phyloP scores from a whole-genome alignment of 2,888 invertebrate species.

The Thumatha senex region DNA sequence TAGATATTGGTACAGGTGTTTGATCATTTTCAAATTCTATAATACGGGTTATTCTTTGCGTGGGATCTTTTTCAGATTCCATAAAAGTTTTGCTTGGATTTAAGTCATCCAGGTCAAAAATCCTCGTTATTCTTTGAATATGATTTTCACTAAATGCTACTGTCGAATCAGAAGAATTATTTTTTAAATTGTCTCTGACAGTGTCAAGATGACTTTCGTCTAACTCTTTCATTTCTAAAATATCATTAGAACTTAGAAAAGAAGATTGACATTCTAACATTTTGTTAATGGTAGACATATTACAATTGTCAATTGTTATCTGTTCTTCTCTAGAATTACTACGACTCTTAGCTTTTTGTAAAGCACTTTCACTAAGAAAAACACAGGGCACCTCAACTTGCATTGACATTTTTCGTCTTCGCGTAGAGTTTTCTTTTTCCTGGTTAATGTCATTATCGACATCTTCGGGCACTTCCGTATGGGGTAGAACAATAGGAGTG shows the following conservation, averaged over 20 bases:
- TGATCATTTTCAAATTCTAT: conserved; percentile 72
- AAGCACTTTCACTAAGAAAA: conserved; percentile 76
- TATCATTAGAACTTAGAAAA: conserved; percentile 57
- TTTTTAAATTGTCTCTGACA: conserved; percentile 53
- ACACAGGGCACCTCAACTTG: conserved; percentile 82
- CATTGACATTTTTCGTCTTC: conserved; percentile 79
- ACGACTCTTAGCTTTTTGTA: conserved; percentile 75
- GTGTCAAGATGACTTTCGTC: conserved; percentile 40
- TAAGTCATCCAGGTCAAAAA: conserved; percentile 74
- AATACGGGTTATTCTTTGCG: conserved; percentile 74
- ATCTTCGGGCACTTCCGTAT: conserved; percentile 67
- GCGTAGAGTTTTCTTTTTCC: conserved; percentile 69
- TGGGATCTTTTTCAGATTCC: conserved; percentile 63
- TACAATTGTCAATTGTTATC: conserved; percentile 65
- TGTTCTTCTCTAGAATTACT: conserved; percentile 76
- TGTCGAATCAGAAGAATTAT: conserved; percentile 27
- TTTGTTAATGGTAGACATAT: conserved; percentile 54
- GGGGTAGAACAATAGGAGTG: conserved; percentile 84
- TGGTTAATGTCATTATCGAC: conserved; percentile 72
- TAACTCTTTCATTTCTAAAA: conserved; percentile 55
- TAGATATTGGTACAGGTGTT: conserved; percentile 50
- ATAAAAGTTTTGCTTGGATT: conserved; percentile 49
- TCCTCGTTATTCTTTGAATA: conserved; percentile 74
- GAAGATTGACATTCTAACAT: conserved; percentile 63
- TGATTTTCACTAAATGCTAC: conserved; percentile 49